Evolutionary conservation across 2,113 vertebrate genomes (phyloP).

Genomic region (Oxygymnocypris stewartii): DNA sequence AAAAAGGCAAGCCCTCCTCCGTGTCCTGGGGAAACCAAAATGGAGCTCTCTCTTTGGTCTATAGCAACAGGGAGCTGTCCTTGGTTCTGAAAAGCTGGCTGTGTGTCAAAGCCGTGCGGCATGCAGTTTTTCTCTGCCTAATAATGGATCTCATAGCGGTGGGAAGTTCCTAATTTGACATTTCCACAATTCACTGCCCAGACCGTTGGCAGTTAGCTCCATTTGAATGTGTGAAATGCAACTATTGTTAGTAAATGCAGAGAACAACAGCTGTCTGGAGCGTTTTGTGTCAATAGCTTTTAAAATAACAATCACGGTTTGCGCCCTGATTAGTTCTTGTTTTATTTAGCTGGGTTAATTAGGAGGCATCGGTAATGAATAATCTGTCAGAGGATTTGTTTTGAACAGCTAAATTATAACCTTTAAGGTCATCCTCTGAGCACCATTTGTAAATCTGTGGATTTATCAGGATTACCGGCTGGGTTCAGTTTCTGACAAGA

Average conservation of each 20-base stretch:
- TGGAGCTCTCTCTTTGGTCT: conserved; percentile 62
- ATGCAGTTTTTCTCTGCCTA: conserved; percentile 51
- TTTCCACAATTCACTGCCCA: conserved; percentile 20
- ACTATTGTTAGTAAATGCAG: conserved; percentile 35
- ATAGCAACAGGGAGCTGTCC: conserved; percentile 68
- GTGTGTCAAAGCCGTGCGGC: conserved; percentile 56
- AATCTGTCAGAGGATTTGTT: conserved; percentile 45
- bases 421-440: conserved; percentile 49
- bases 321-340: conserved; percentile 7
- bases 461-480: conserved; percentile 53
- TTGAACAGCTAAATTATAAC: conserved; percentile 48
- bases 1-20: conserved; percentile 50
- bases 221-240: conserved; percentile 19
- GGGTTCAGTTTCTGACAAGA: conserved; percentile 39
- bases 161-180: conserved; percentile 30
- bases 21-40: conserved; percentile 58
- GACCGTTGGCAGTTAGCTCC: conserved; percentile 20
- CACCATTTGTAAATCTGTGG: conserved; percentile 47
- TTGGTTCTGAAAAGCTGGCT: conserved; percentile 71
- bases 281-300: conserved; percentile 39
- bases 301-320: conserved; percentile 20
- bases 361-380: conserved; percentile 44
- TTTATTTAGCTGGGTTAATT: conserved; percentile 50
- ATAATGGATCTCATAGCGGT: conserved; percentile 32
- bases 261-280: conserved; percentile 25